Base-by-base conservation (phyloP, 2,888 invertebrate species). In the Hofmannophila pseudospretella region DNA sequence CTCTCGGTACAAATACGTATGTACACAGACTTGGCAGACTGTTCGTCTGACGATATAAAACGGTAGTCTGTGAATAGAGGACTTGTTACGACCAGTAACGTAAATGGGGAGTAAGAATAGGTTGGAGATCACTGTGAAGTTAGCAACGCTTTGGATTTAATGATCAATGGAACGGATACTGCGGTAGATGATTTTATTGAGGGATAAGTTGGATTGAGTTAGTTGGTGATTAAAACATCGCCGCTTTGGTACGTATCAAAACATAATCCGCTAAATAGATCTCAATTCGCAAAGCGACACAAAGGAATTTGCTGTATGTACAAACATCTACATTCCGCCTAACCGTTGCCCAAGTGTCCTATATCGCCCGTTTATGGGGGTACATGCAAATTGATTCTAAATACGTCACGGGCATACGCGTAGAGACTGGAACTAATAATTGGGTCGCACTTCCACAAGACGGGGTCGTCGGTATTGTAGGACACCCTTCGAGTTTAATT, bases 361-460 rank as follows among this genome's bases (percentile, higher is more conserved):
- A 20, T 4, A 20, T 20, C 5, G 20, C 20, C 2, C 2, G 20
- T 20, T 23, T 23, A 23, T 23, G n/a, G 8, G 23, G 22, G 22
- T 22, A 32, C 22, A 10, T 12, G 29, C 16, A 34, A 28, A 35
- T 28, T 31, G 46, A 38, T 41, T 47, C 49, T 45, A 42, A 49
- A 49, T 42, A 41, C 48, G 59, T 57, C 58, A 42, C 51, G 38
- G 47, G 45, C 54, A 44, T 3, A 30, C 34, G 41, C 42, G 44
- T 34, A 34, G 44, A 42, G 56, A n/a, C n/a, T n/a, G n/a, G n/a
- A n/a, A n/a, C 23, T 32, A 39, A 51, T 56, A 67, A 67, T 66
- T 63, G 42, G 66, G 67, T 61, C 67, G 62, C 47, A 23, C 16
- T 16, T 16, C 16, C 16, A 55, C 45, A 53, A 54, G 64, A 54